Percentiles rank a stretch among this genome's conserved stretches.
phyloP scores from a whole-genome alignment of 2,113 vertebrate species.

The Sapajus apella region DNA sequence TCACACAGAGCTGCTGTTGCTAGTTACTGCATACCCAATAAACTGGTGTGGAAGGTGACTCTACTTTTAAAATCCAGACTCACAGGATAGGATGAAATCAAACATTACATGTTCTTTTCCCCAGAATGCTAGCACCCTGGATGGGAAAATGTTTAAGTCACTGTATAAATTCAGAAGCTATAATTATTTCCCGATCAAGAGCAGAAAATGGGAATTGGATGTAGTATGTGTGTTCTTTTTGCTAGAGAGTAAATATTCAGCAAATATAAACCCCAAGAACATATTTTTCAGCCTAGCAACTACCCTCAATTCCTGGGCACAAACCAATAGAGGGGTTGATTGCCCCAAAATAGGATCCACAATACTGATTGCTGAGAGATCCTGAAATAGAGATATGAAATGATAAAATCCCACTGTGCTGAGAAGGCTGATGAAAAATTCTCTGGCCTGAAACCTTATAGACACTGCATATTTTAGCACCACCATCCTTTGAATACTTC shows the following conservation, averaged over 20 bases:
- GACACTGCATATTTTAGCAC: conserved; percentile 32
- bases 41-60: neutral
- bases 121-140: neutral
- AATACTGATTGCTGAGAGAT: neutral
- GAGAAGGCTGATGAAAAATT: neutral
- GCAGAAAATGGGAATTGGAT: neutral
- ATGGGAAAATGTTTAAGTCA: neutral
- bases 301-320: neutral
- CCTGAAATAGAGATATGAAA: neutral
- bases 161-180: neutral
- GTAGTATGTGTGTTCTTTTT: neutral
- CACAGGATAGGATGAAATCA: neutral
- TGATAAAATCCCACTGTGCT: neutral
- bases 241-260: neutral
- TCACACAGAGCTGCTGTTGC: neutral
- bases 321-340: neutral
- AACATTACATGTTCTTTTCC: neutral
- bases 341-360: neutral
- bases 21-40: neutral
- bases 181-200: neutral
- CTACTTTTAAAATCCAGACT: neutral
- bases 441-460: neutral
- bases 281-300: neutral
- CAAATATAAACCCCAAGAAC: neutral
- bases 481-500: conserved; percentile 12